A percentile compares a stretch with the other conserved stretches of the same genome.
phyloP scores from a whole-genome alignment of 2,113 vertebrate genomes.

The Mus pahari region DNA sequence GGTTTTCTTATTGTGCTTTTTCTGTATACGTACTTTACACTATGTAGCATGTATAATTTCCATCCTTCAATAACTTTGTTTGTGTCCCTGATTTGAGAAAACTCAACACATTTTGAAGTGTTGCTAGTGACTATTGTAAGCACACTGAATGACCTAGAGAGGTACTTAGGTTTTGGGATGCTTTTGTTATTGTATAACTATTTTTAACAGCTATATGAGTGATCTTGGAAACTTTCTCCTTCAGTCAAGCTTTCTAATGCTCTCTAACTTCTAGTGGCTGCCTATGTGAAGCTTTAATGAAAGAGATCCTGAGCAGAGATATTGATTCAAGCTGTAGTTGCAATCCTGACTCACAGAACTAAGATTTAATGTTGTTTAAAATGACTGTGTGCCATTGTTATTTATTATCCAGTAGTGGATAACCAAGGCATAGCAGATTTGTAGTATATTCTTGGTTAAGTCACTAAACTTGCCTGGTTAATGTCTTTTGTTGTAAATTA shows the following conservation, averaged over 20 bases:
- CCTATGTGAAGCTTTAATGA: neutral
- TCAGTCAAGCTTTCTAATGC: neutral
- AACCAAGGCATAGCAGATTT: neutral
- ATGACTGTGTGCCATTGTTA: neutral
- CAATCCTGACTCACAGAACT: neutral
- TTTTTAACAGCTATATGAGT: neutral
- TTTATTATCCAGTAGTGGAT: neutral
- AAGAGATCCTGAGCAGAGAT: neutral
- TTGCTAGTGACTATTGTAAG: neutral
- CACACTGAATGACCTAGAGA: neutral
- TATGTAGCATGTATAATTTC: neutral
- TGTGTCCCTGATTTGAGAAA: neutral
- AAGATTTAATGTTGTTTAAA: neutral
- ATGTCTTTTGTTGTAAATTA: neutral
- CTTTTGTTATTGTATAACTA: neutral
- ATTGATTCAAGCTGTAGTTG: neutral
- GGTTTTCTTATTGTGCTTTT: conserved; percentile 25
- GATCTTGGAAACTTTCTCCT: neutral
- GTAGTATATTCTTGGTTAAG: neutral
- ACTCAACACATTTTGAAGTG: neutral
- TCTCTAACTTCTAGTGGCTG: neutral
- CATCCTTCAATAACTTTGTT: neutral
- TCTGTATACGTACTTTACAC: neutral
- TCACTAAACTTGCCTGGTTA: neutral
- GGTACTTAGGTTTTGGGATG: neutral